A percentile compares a stretch with the other conserved stretches of the same genome.
These are phyloP conservation scores for Acestrorhynchus altus DNA, from an alignment of 2,797 vertebrate genomes.

Conservation along the genomic window DNA sequence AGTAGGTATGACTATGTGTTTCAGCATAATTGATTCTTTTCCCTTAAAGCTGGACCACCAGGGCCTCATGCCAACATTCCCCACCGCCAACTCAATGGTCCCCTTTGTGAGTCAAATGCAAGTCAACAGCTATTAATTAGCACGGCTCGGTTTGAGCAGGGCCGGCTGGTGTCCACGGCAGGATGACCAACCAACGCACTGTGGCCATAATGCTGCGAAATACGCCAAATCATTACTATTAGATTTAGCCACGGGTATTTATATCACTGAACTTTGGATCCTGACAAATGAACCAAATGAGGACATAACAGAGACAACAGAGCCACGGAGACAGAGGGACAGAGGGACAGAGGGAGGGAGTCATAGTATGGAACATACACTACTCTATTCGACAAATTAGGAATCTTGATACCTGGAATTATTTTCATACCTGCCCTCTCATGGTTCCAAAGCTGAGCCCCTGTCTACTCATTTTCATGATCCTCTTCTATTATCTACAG, in stretches of 20 bases:
- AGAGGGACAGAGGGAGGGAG: conserved; percentile 25
- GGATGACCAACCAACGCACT: conserved; percentile 61
- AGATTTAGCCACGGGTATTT: conserved; percentile 70
- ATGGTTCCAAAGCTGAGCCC: too few relatives aligned
- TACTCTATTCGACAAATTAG: too few relatives aligned
- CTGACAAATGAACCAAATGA: background rate
- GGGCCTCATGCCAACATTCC: conserved; percentile 56
- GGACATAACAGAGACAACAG: background rate
- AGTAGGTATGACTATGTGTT: conserved; percentile 45
- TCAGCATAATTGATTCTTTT: conserved; percentile 52
- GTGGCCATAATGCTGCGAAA: conserved; percentile 51
- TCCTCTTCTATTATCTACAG: too few relatives aligned
- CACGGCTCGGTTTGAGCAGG: conserved; percentile 43
- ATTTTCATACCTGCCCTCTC: too few relatives aligned
- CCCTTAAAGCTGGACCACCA: conserved; percentile 54
- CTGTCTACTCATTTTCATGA: too few relatives aligned
- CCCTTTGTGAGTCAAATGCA: conserved; percentile 65
- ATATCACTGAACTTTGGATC: conserved; percentile 62
- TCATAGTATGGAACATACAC: too few relatives aligned
- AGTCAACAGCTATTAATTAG: conserved; percentile 75
- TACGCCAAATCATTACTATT: conserved; percentile 60
- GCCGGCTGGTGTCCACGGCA: conserved; percentile 53
- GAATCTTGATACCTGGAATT: too few relatives aligned
- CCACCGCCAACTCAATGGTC: conserved; percentile 57
- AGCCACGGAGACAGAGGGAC: background rate